Conservation (phyloP, 2,797 vertebrate genomes). For the Lutjanus argentimaculatus region DNA sequence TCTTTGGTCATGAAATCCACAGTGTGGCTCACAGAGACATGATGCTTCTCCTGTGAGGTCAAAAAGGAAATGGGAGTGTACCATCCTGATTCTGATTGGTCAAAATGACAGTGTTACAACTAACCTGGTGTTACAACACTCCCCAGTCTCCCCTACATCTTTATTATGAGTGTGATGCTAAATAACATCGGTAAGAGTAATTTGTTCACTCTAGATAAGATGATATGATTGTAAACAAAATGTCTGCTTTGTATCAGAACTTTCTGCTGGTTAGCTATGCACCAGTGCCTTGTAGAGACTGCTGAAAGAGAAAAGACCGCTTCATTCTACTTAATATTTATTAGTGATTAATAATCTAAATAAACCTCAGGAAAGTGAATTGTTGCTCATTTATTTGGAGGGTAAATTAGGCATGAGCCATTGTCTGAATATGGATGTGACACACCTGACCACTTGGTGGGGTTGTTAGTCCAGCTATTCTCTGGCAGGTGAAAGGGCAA, state of each 20-base stretch:
- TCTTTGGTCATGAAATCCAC: no score
- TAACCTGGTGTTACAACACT: no score
- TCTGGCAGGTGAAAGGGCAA: constrained; percentile 78
- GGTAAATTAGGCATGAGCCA: constrained; percentile 35
- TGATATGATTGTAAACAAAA: neutral
- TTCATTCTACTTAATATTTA: constrained; percentile 3
- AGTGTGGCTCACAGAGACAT: no score
- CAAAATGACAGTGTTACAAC: no score
- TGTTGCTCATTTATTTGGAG: constrained; percentile 37
- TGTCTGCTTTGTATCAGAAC: neutral
- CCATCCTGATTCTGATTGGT: no score
- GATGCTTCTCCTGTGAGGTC: no score
- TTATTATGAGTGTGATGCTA: neutral
- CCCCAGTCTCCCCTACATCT: neutral
- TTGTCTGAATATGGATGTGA: constrained; percentile 51
- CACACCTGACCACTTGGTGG: constrained; percentile 83
- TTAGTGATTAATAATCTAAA: no score
- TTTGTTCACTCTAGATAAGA: neutral
- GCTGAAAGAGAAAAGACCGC: constrained; percentile 9
- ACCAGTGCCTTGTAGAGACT: neutral
- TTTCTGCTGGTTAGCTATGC: neutral
- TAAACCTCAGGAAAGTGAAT: neutral
- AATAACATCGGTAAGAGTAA: neutral
- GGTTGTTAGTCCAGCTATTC: constrained; percentile 81
- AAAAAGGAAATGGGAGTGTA: no score